Base-by-base conservation (phyloP, 1,140 invertebrate species). In the Pseudobourletiella spinata region DNA sequence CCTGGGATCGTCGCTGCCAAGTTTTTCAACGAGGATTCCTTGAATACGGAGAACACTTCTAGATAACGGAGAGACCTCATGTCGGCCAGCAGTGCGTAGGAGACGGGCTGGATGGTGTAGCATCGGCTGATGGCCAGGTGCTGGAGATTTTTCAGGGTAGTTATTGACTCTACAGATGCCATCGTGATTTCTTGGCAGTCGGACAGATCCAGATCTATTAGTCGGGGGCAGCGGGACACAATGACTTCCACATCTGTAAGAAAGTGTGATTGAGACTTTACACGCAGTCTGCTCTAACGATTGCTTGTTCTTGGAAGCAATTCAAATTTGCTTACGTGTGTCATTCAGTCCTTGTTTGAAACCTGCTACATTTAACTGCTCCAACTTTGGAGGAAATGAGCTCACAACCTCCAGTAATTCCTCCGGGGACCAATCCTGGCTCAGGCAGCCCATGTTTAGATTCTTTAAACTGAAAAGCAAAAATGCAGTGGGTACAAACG, bases 101-200 rank as follows among this genome's bases (percentile, higher is more conserved):
- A 74, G 11, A 79, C 75, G 11, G 81, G 75, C n/a, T 81, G 75
- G 68, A 94, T 84, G 58, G 82, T 79, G 72, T 93, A 94, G 74
- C 90, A 93, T 28, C 91, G 79, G 65, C 86, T 91, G 8, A 94
- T 74, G 0, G 88, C 87, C 1, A 95, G 75, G 75, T 91, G 55
- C 16, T 25, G 61, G n/a, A 1, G 93, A 73, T n/a, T 84, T 77
- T 30, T 42, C 6, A 44, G 16, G 75, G 71, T n/a, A 92, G 79
- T 50, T 6, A 60, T 60, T 28, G 28, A 51, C 15, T 60, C 48
- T 16, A 60, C 43, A 6, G 59, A 32, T 0, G 16, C 22, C 26
- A 51, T 28, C 8, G 51, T 52, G 3, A 68, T 3, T 4, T 64
- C 63, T 62, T 61, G 66, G 39, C 57, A 46, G 35, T 68, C 66